A percentile compares a stretch with the other conserved stretches of the same genome.
Conservation (phyloP, 2,113 vertebrate species). For the Crotalus tigris region DNA sequence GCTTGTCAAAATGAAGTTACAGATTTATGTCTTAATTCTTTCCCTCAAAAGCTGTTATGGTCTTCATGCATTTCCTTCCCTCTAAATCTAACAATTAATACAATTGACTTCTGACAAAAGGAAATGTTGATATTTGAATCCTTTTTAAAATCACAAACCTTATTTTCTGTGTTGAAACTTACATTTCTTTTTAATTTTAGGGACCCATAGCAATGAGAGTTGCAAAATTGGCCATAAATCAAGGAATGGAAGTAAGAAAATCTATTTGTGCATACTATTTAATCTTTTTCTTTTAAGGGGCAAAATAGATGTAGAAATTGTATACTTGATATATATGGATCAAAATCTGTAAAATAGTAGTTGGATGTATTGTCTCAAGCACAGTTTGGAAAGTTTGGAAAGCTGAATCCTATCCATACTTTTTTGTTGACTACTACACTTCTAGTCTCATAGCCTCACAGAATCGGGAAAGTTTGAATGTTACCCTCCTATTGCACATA, state of each 20-base stretch:
- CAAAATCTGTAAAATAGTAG: background rate
- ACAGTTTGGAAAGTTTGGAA: background rate
- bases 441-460: background rate
- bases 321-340: background rate
- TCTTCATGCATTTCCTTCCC: background rate
- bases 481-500: background rate
- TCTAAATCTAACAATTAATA: background rate
- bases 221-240: conserved; percentile 95
- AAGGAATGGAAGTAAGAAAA: conserved; percentile 91
- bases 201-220: conserved; percentile 95
- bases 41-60: background rate
- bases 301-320: background rate
- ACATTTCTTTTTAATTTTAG: conserved; percentile 67
- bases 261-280: background rate
- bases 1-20: background rate
- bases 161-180: background rate
- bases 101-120: background rate
- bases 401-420: background rate
- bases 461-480: background rate
- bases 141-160: background rate
- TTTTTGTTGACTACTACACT: background rate
- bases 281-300: background rate
- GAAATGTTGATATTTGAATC: background rate
- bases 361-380: background rate
- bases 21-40: background rate